These are phyloP conservation scores for Macaria notata DNA, from an alignment of 2,888 invertebrate genomes.

Conservation along the genomic window DNA sequence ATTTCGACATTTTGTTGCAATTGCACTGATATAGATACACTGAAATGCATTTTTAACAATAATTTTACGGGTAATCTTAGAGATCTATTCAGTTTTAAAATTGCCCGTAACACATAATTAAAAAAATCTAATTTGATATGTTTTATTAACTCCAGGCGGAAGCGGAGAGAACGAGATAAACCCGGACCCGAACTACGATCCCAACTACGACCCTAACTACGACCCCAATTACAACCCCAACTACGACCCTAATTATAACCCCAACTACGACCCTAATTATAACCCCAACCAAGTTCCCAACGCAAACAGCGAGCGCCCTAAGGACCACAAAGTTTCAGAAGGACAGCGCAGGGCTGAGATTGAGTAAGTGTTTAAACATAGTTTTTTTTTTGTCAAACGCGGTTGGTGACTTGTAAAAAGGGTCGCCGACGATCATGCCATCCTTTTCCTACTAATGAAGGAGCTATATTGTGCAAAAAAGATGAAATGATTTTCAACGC, in stretches of 20 bases:
- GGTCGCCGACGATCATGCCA: no score
- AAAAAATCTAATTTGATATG: no score
- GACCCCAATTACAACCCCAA: slow-evolving; percentile 13
- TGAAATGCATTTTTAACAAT: no score
- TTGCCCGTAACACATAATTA: no score
- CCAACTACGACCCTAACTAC: slow-evolving; percentile 6
- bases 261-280: slow-evolving; percentile 23
- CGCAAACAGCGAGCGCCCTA: slow-evolving; percentile 30
- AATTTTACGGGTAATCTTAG: no score
- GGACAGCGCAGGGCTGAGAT: slow-evolving; percentile 38
- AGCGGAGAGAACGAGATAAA: slow-evolving; percentile 47
- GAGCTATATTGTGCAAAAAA: no score
- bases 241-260: slow-evolving; percentile 18
- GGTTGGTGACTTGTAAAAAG: no score
- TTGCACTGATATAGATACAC: background rate
- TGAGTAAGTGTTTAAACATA: slow-evolving; percentile 19
- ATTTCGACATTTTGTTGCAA: background rate
- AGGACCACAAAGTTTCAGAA: slow-evolving; percentile 46
- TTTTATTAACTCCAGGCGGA: slow-evolving; percentile 34
- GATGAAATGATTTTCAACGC: no score
- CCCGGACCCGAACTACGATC: slow-evolving; percentile 1
- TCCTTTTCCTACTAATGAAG: no score
- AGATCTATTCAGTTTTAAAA: no score
- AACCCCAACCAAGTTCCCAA: slow-evolving; percentile 15
- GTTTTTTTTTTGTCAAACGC: no score